Evolutionary conservation across 2,888 invertebrate species (phyloP).

Genomic region (Andrena praecox): DNA sequence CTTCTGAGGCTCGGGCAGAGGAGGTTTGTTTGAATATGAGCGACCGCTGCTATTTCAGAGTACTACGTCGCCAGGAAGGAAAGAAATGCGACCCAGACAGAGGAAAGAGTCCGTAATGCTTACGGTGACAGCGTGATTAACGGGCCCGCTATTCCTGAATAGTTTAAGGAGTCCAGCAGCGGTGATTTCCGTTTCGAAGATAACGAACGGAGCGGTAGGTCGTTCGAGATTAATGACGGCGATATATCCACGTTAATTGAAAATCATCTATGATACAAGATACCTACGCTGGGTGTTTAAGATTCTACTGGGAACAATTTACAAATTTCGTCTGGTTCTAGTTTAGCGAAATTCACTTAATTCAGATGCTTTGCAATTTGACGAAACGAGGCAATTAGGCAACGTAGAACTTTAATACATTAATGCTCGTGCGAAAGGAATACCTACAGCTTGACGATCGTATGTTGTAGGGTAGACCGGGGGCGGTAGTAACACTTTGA

Average conservation of each 20-base stretch:
- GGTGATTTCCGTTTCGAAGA: constrained; percentile 13
- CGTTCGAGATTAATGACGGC: constrained; percentile 1
- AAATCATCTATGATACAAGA: neutral
- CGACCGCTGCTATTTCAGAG: neutral
- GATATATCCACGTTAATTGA: neutral
- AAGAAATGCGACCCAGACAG: neutral
- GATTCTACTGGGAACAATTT: too few relatives aligned
- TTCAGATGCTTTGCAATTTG: too few relatives aligned
- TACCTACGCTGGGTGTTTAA: neutral
- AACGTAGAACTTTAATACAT: too few relatives aligned
- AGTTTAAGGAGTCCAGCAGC: neutral
- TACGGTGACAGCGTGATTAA: constrained; percentile 1
- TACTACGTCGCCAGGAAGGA: neutral
- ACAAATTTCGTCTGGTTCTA: too few relatives aligned
- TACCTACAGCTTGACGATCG: too few relatives aligned
- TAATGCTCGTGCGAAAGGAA: too few relatives aligned
- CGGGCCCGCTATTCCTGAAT: neutral
- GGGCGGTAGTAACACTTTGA: too few relatives aligned
- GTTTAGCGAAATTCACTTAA: too few relatives aligned
- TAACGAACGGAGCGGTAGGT: neutral
- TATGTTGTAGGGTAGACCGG: too few relatives aligned
- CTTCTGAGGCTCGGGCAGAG: too few relatives aligned
- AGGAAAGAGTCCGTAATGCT: neutral
- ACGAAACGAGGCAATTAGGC: too few relatives aligned
- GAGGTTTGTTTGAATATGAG: neutral